phyloP scores from a whole-genome alignment of 2,797 vertebrate species.

The Babyrousa celebensis region DNA sequence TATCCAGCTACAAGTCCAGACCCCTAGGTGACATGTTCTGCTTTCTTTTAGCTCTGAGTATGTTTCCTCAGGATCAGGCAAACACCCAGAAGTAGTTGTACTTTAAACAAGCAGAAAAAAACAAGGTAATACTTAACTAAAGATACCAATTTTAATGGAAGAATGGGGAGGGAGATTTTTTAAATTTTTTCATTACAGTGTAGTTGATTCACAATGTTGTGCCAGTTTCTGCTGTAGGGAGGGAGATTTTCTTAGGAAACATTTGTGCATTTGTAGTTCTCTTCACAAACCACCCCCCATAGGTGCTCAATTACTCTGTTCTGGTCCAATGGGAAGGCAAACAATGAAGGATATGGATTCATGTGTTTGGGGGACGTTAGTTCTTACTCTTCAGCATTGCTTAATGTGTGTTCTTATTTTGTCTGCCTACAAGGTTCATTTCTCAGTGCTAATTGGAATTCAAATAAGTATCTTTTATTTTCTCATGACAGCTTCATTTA shows the following conservation, averaged over 20 bases:
- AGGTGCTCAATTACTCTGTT: neutral
- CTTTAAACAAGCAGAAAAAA: neutral
- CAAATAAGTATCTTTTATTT: constrained; percentile 46
- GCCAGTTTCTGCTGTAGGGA: neutral
- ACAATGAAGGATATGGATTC: neutral
- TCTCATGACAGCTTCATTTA: constrained; percentile 52
- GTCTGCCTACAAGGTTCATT: neutral
- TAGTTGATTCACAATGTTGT: too few relatives aligned
- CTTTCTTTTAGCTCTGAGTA: neutral
- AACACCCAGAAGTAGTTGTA: neutral
- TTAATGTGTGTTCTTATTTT: neutral
- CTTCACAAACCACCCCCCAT: neutral
- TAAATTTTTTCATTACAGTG: too few relatives aligned
- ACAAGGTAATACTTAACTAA: neutral
- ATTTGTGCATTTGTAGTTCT: neutral
- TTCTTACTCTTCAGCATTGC: neutral
- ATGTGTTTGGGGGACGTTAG: neutral
- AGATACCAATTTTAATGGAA: constrained; percentile 15
- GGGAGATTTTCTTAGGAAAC: constrained; percentile 30
- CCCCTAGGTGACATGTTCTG: neutral
- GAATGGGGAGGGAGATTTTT: neutral
- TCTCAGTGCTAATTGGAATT: constrained; percentile 17
- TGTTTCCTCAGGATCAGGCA: neutral
- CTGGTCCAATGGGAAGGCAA: neutral
- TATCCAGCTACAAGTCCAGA: neutral